Percentiles rank a stretch among this genome's conserved stretches.
These are phyloP conservation scores for Speoplatyrhinus poulsoni DNA, from an alignment of 2,113 vertebrate genomes.

Conservation along the genomic window DNA sequence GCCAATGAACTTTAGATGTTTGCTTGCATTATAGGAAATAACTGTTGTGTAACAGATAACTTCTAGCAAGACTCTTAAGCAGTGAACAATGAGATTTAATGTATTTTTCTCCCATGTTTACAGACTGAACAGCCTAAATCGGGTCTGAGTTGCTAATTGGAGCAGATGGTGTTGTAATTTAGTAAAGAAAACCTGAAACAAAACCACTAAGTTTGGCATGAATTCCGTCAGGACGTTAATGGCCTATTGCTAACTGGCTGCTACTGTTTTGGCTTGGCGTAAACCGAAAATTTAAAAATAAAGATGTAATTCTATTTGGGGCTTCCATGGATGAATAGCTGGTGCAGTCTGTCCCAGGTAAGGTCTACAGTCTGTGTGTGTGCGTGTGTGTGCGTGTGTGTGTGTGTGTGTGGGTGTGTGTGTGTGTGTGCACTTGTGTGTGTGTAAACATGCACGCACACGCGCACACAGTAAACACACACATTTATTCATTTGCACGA, in stretches of 20 bases:
- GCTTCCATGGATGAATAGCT: constrained; percentile 1
- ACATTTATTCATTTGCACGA: not conserved
- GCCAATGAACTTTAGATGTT: not conserved
- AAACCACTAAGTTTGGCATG: not conserved
- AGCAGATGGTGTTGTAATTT: not conserved
- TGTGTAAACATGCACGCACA: constrained; percentile 3
- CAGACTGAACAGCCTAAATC: not conserved
- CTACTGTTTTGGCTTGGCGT: not conserved
- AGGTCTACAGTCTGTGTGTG: not conserved
- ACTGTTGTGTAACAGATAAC: not conserved
- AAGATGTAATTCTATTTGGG: not conserved
- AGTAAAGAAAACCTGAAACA: not conserved
- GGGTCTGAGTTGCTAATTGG: not conserved
- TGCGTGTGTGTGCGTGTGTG: not conserved
- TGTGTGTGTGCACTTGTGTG: not conserved
- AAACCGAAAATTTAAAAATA: not conserved
- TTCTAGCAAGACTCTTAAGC: not conserved
- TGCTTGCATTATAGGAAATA: not conserved
- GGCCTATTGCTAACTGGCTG: not conserved
- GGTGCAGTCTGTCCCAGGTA: not conserved
- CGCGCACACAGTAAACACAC: not conserved
- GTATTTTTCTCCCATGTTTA: not conserved
- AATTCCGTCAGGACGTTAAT: not conserved
- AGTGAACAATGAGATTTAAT: not conserved
- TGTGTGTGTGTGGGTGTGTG: not conserved